Percentiles rank a stretch among this genome's conserved stretches.
Evolutionary conservation across 2,113 vertebrate genomes (phyloP).

Genomic region (Albula goreensis): DNA sequence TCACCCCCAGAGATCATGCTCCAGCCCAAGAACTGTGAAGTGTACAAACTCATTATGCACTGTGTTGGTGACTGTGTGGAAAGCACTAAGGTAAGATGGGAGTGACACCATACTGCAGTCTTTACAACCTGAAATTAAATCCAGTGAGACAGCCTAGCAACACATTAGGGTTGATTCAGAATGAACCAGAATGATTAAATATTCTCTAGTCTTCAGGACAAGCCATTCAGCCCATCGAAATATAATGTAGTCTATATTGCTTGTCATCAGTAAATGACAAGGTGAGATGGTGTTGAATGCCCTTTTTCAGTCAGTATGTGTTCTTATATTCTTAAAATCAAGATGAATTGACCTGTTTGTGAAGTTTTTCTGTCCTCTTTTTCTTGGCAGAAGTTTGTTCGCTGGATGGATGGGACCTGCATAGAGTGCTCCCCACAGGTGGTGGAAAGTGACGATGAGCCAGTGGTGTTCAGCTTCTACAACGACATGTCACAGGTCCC

Average conservation of each 20-base stretch:
- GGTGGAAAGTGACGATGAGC: conserved; percentile 65
- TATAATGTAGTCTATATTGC: no score
- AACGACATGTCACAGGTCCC: conserved; percentile 77
- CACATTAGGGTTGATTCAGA: no score
- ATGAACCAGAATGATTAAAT: no score
- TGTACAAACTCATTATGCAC: conserved; percentile 75
- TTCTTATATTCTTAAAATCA: no score
- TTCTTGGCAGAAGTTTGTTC: conserved; percentile 75
- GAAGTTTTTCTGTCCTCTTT: background rate
- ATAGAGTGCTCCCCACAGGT: conserved; percentile 83
- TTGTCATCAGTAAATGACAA: no score
- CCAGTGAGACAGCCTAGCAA: background rate
- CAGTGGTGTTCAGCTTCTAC: conserved; percentile 76
- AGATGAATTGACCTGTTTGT: background rate
- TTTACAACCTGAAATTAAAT: background rate
- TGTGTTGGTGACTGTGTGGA: conserved; percentile 80
- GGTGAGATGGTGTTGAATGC: no score
- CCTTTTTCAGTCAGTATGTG: no score
- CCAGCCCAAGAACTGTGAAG: conserved; percentile 76
- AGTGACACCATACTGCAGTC: background rate
- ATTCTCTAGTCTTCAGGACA: no score
- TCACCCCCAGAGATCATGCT: conserved; percentile 79
- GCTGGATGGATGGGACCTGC: conserved; percentile 91
- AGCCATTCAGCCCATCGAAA: no score
- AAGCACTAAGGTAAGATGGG: conserved; percentile 75